Evolutionary conservation across 2,113 vertebrate genomes (phyloP).

Genomic region (Indicator maculatus): DNA sequence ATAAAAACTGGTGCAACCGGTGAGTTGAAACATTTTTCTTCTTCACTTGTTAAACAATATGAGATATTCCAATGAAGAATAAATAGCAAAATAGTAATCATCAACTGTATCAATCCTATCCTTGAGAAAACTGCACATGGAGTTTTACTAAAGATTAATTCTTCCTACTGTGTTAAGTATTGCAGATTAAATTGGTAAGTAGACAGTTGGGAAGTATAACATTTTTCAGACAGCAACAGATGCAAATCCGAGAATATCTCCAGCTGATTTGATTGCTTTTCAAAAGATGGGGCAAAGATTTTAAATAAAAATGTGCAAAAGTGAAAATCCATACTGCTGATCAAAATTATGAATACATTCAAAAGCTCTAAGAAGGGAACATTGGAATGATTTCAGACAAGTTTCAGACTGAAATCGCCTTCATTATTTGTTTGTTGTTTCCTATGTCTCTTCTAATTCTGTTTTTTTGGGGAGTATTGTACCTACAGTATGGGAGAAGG

Average conservation of each 20-base stretch:
- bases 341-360: neutral
- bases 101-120: neutral
- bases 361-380: neutral
- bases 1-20: conserved; percentile 83
- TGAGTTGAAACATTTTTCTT: conserved; percentile 76
- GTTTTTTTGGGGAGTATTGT: neutral
- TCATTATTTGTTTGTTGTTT: neutral
- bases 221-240: conserved; percentile 42
- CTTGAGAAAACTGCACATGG: neutral
- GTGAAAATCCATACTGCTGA: neutral
- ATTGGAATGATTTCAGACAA: neutral
- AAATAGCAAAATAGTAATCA: neutral
- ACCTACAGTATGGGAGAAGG: neutral
- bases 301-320: conserved; percentile 48
- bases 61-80: neutral
- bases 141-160: conserved; percentile 28
- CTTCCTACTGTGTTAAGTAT: conserved; percentile 22
- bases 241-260: conserved; percentile 48
- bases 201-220: conserved; percentile 43
- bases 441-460: neutral
- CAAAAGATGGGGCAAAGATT: conserved; percentile 17
- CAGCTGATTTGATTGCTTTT: conserved; percentile 45
- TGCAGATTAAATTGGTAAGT: conserved; percentile 36
- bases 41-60: conserved; percentile 7
- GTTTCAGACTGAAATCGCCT: neutral